Evolutionary conservation across 1,140 invertebrate genomes (phyloP).

Genomic region (Tetramorium parvispinum): DNA sequence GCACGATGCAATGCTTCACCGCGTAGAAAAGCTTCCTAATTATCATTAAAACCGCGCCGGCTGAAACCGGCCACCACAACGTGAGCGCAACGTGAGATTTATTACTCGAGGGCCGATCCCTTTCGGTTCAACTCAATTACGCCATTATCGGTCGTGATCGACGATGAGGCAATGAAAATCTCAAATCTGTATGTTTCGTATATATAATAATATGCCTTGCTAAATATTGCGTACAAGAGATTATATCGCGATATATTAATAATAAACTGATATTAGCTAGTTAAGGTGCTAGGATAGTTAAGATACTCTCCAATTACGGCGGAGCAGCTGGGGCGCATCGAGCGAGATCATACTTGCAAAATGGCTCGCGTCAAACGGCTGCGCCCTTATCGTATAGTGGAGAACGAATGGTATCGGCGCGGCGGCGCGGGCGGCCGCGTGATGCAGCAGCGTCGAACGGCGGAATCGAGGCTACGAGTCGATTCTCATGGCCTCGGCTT

Average conservation of each 20-base stretch:
- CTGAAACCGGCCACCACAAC: not conserved
- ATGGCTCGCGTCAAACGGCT: slow-evolving; percentile 60
- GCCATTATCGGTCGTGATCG: slow-evolving; percentile 71
- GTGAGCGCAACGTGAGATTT: slow-evolving; percentile 46
- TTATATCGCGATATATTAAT: not conserved
- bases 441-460: slow-evolving; percentile 69
- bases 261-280: not conserved
- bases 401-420: slow-evolving; percentile 67
- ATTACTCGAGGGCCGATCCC: slow-evolving; percentile 55
- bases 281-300: not conserved
- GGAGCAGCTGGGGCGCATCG: not conserved
- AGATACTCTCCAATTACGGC: not conserved
- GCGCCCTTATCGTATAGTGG: slow-evolving; percentile 75
- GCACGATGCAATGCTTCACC: slow-evolving; percentile 52
- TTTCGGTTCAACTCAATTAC: slow-evolving; percentile 42
- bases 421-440: slow-evolving; percentile 26
- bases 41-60: slow-evolving; percentile 54
- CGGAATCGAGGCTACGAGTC: slow-evolving; percentile 77
- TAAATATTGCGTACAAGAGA: not conserved
- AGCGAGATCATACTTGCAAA: slow-evolving; percentile 33
- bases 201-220: not conserved
- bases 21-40: slow-evolving; percentile 61
- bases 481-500: slow-evolving; percentile 78
- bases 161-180: slow-evolving; percentile 44
- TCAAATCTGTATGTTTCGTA: slow-evolving; percentile 24